These are phyloP conservation scores for Neosilurus hyrtlii DNA, from an alignment of 2,797 vertebrate species.

Conservation along the genomic window DNA sequence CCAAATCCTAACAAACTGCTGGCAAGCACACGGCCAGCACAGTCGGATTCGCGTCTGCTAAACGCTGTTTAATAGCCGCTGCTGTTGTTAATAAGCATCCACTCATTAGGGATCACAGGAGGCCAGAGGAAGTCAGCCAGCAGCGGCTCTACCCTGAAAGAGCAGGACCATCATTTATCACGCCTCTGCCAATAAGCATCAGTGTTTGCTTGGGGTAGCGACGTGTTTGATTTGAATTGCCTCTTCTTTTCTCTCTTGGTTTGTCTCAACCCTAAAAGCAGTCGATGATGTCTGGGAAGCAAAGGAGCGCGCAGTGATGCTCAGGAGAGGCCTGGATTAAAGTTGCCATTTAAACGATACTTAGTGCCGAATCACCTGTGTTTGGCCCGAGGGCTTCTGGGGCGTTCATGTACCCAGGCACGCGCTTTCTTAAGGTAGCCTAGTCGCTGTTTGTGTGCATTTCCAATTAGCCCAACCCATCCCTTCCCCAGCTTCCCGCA, in stretches of 20 bases:
- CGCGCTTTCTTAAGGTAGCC: conserved; percentile 17
- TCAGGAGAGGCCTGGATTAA: conserved; percentile 41
- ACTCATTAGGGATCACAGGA: conserved; percentile 40
- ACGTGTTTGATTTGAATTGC: conserved; percentile 22
- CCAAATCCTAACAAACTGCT: conserved; percentile 8
- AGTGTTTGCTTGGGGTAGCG: conserved; percentile 31
- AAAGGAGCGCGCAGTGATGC: conserved; percentile 4
- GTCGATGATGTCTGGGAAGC: conserved; percentile 26
- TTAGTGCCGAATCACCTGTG: conserved; percentile 35
- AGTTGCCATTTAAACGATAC: conserved; percentile 40
- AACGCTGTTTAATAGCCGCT: conserved; percentile 40
- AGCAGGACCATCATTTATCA: conserved; percentile 51
- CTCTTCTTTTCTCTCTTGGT: conserved; percentile 43
- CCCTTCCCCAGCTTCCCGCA: background rate
- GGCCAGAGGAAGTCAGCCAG: conserved; percentile 37
- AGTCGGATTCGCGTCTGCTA: conserved; percentile 27
- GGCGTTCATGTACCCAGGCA: background rate
- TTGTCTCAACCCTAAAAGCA: conserved; percentile 35
- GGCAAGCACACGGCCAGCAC: conserved; percentile 27
- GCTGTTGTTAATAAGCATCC: conserved; percentile 32
- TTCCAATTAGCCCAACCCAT: conserved; percentile 33
- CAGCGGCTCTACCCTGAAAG: conserved; percentile 26
- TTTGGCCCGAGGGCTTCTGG: conserved; percentile 30
- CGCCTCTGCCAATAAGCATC: conserved; percentile 48
- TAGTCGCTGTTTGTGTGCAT: conserved; percentile 35